Evolutionary conservation across 2,113 vertebrate species (phyloP), one percentile per base, ranked within the genome.

Genomic region (Gambusia holbrooki): DNA sequence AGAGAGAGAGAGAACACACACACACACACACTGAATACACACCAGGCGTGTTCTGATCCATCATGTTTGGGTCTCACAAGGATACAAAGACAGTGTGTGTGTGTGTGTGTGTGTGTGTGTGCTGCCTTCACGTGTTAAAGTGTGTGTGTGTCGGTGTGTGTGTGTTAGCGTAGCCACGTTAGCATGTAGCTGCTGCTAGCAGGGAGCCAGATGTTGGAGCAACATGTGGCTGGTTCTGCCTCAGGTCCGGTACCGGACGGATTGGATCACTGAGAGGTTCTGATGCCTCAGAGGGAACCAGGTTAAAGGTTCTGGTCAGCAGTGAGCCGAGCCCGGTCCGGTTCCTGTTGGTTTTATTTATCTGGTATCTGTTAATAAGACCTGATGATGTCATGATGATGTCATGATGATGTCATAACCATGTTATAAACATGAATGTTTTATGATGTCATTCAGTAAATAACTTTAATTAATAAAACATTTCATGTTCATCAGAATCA

Each of bases 161-260:
- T 73, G 77, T 79, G 64, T 77, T 75, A 63, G 79, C 29, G 3
- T 79, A 66, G 27, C 58, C 27, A 51, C 64, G 35, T 77, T 82
- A 84, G 74, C 81, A 69, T 71, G 74, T 58, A 77, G 28, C 75
- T 62, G 2, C 64, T 14, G 69, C 71, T 79, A 68, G 79, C 79
- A 14, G 30, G 71, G 51, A 42, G 15, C 25, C 62, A 48, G 0
- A 63, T 63, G 29, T 32, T 22, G 3, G 0, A 1, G 22, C 62
- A 69, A 64, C 65, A 64, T 58, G 63, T 73, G 0, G 62, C 15
- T 22, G 29, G 62, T 30, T 30, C 63, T 66, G 65, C 12, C 27
- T 28, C 65, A 40, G 65, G 65, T 66, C 32, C 4, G 40, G 40
- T 42, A 14, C 40, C 4, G 3, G 40, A 42, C 3, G 4, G 40